phyloP scores from a whole-genome alignment of 2,797 vertebrate species.

The Hydrophis major region DNA sequence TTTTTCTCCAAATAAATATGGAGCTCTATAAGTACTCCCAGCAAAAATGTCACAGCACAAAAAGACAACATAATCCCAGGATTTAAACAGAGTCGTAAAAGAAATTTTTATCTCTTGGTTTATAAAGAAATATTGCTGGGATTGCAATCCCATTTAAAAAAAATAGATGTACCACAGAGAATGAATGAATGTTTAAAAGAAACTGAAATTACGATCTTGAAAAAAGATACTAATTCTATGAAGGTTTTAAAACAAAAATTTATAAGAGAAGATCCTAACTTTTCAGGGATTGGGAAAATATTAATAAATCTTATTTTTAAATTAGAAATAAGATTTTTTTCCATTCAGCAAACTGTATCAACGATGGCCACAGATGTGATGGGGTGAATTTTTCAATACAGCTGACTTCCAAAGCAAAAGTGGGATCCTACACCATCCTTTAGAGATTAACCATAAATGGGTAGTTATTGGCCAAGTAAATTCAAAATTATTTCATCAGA shows the following conservation, averaged over 20 bases:
- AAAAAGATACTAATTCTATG: not conserved
- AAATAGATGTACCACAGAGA: not conserved
- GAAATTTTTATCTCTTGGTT: not conserved
- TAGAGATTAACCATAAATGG: not conserved
- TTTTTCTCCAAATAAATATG: not conserved
- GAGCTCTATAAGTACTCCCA: not conserved
- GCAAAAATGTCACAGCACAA: not conserved
- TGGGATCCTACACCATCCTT: not conserved
- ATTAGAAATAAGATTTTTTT: not conserved
- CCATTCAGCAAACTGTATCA: not conserved
- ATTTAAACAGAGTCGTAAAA: not conserved
- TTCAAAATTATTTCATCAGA: not conserved
- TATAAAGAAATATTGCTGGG: not conserved
- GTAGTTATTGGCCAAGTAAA: not conserved
- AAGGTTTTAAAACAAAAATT: not conserved
- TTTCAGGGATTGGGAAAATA: not conserved
- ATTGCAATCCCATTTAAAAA: not conserved
- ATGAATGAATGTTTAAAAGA: not conserved
- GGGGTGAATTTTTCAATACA: not conserved
- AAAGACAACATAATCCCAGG: not conserved
- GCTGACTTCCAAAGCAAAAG: not conserved
- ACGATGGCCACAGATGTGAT: not conserved
- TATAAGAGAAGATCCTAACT: not conserved
- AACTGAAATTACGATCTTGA: not conserved
- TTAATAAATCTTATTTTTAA: not conserved